phyloP scores from a whole-genome alignment of 2,113 vertebrate species.

The Bothrops jararaca region DNA sequence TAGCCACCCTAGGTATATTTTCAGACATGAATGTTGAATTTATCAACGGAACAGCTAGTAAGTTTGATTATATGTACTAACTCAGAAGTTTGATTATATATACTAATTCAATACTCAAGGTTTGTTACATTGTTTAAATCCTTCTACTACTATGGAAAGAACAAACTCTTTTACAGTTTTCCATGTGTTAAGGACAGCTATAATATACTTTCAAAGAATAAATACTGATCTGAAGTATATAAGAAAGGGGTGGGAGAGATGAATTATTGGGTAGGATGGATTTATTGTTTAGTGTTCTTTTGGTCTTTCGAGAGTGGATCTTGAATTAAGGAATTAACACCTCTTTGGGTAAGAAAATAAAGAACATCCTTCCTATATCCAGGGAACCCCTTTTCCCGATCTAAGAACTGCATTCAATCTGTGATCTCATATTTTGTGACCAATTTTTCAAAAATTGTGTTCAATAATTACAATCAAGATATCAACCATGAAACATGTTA shows the following conservation, averaged over 20 bases:
- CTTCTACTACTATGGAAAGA: background rate
- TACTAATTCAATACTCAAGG: background rate
- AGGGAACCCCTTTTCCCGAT: background rate
- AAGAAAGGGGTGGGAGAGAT: background rate
- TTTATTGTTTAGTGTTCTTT: background rate
- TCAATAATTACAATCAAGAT: background rate
- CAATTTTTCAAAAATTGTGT: background rate
- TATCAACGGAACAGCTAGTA: background rate
- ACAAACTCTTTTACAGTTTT: background rate
- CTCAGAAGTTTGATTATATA: background rate
- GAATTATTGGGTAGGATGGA: background rate
- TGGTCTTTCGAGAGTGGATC: background rate
- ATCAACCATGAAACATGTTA: background rate
- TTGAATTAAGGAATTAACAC: background rate
- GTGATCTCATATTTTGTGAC: background rate
- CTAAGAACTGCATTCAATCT: background rate
- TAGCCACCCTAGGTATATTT: background rate
- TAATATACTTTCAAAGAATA: background rate
- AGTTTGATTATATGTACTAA: background rate
- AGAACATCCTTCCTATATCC: background rate
- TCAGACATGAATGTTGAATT: background rate
- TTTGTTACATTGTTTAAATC: background rate
- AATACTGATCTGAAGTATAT: background rate
- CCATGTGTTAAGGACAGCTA: background rate
- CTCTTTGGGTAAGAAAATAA: background rate